These are phyloP conservation scores for Drosophila lacteicornis DNA, from an alignment of 1,140 invertebrate species.

Conservation along the genomic window DNA sequence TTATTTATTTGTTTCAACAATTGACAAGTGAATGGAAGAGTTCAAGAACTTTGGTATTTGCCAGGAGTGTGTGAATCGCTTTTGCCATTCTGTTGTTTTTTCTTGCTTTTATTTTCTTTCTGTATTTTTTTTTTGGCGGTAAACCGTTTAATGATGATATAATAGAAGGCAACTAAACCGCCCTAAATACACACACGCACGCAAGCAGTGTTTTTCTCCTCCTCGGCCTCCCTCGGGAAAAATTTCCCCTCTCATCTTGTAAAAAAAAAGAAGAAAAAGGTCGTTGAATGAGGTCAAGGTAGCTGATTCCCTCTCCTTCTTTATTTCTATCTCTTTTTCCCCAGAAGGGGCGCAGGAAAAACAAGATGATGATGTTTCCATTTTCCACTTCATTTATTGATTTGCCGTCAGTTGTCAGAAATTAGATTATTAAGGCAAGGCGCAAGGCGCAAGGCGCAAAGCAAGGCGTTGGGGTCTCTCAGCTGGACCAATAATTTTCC, in stretches of 20 bases:
- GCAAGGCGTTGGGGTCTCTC: slow-evolving; percentile 31
- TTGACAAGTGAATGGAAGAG: slow-evolving; percentile 35
- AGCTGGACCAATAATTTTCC: slow-evolving; percentile 50
- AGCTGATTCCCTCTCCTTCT: slow-evolving; percentile 34
- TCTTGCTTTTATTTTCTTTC: not conserved
- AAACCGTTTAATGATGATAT: slow-evolving; percentile 58
- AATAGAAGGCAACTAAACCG: slow-evolving; percentile 43
- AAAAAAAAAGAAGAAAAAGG: slow-evolving; percentile 45
- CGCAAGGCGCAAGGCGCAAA: not conserved
- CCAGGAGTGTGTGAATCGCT: slow-evolving; percentile 5
- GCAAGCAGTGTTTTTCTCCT: slow-evolving; percentile 35
- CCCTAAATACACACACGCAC: slow-evolving; percentile 34
- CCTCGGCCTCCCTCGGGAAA: slow-evolving; percentile 1
- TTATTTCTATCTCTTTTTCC: not conserved
- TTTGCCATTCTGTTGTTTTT: slow-evolving; percentile 17
- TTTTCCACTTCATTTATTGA: slow-evolving; percentile 74
- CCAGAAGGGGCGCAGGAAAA: not conserved
- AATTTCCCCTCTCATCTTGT: slow-evolving; percentile 9
- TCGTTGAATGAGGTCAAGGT: slow-evolving; percentile 74
- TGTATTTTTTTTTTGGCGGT: slow-evolving; percentile 29
- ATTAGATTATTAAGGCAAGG: slow-evolving; percentile 61
- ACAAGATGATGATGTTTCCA: slow-evolving; percentile 29
- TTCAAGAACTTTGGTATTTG: slow-evolving; percentile 17
- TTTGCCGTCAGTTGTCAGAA: slow-evolving; percentile 66
- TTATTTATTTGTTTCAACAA: slow-evolving; percentile 35